Percentiles rank a stretch among this genome's conserved stretches.
These are phyloP conservation scores for Callorhinus ursinus DNA, from an alignment of 2,113 vertebrate genomes.

Conservation along the genomic window DNA sequence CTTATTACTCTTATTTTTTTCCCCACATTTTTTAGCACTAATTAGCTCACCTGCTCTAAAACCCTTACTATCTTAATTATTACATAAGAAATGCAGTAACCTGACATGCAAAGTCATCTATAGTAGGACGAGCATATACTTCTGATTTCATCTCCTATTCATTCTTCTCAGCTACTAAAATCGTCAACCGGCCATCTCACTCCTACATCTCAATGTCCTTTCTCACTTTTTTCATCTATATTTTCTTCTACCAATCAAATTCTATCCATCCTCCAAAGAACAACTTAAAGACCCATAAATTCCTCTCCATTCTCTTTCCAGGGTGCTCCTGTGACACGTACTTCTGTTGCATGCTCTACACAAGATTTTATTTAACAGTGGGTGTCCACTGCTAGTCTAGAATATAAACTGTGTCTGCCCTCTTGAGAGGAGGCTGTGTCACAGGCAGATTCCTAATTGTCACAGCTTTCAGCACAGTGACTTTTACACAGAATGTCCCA, in stretches of 20 bases:
- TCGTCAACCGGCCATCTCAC: not conserved
- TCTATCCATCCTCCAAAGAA: not conserved
- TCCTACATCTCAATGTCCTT: not conserved
- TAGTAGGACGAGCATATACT: not conserved
- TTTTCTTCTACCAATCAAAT: not conserved
- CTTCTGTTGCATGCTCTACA: fast-evolving
- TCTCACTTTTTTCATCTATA: not conserved
- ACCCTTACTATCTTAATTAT: not conserved
- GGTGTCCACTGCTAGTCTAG: not conserved
- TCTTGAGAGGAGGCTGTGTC: not conserved
- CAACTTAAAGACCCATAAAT: not conserved
- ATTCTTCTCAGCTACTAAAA: not conserved
- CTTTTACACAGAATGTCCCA: not conserved
- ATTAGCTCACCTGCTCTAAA: not conserved
- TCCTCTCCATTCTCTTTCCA: not conserved
- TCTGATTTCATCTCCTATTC: not conserved
- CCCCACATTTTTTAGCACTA: not conserved
- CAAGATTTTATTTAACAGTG: not conserved
- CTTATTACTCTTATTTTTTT: not conserved
- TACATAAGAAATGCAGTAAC: not conserved
- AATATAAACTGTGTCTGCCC: not conserved
- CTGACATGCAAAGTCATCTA: not conserved
- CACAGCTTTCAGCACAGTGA: not conserved
- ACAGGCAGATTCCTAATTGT: not conserved
- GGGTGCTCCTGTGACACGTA: not conserved